Percentiles rank a stretch among this genome's conserved stretches.
phyloP scores from a whole-genome alignment of 2,888 invertebrate species.

The Periphyllus acericola region DNA sequence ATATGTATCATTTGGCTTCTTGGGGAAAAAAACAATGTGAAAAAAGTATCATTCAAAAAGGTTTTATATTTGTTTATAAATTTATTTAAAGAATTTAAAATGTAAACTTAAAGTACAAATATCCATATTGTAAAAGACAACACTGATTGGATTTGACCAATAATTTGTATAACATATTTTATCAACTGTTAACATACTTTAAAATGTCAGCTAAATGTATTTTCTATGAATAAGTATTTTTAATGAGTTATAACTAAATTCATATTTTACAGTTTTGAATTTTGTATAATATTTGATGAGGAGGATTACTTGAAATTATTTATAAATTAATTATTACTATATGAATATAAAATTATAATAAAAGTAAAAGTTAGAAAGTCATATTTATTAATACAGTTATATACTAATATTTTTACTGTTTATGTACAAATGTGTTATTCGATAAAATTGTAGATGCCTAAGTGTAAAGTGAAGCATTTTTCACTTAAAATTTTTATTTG shows the following conservation, averaged over 20 bases:
- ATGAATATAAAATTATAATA: not conserved
- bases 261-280: not conserved
- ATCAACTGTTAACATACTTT: not conserved
- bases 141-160: not conserved
- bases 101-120: not conserved
- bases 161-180: not conserved
- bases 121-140: not conserved
- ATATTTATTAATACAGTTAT: not conserved
- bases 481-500: not conserved
- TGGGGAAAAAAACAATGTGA: not conserved
- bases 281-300: not conserved
- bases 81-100: not conserved
- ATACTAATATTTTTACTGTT: too few species aligned
- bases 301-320: not conserved
- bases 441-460: not conserved
- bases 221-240: not conserved
- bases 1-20: not conserved
- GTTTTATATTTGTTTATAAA: not conserved
- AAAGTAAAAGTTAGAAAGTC: constrained; percentile 2
- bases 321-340: not conserved
- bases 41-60: not conserved
- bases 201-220: not conserved
- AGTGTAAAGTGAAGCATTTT: not conserved
- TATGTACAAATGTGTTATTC: not conserved
- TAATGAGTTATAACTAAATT: not conserved